Percentiles rank a stretch among this genome's conserved stretches.
Conservation (phyloP, 2,113 vertebrate genomes). For the Rhea americana region DNA sequence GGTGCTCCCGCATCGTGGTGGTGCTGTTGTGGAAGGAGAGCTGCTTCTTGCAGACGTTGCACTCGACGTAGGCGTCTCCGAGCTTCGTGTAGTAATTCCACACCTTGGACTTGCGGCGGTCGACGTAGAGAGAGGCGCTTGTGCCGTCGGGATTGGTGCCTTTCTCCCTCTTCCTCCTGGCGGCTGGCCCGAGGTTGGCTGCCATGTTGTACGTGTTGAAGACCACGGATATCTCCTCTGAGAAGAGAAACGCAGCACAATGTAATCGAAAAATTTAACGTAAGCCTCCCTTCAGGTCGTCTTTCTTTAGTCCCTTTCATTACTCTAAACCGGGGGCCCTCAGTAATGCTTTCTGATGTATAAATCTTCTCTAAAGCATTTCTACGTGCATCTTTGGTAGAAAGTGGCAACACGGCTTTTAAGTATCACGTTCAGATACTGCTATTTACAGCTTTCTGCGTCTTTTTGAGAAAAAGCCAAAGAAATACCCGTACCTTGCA, state of each 20-base stretch:
- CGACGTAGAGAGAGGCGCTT: not conserved
- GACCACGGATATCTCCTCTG: conserved; percentile 18
- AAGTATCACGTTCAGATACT: too few species aligned
- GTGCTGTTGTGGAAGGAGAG: conserved; percentile 78
- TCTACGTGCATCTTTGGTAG: not conserved
- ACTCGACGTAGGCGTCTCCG: conserved; percentile 71
- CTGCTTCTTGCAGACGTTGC: conserved; percentile 76
- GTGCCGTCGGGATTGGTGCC: not conserved
- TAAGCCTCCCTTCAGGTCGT: fast-evolving
- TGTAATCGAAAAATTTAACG: fast-evolving
- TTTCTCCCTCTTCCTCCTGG: conserved; percentile 59
- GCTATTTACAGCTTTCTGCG: not conserved
- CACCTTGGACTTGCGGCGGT: conserved; percentile 70
- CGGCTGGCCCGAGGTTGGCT: conserved; percentile 6
- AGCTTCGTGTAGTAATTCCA: conserved; percentile 77
- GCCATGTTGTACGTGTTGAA: conserved; percentile 42
- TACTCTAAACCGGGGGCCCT: too few species aligned
- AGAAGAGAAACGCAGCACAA: not conserved
- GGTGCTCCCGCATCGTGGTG: conserved; percentile 75
- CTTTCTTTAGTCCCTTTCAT: not conserved
- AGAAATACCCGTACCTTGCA: not conserved
- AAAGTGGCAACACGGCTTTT: not conserved
- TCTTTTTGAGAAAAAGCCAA: too few species aligned
- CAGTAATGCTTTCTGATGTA: too few species aligned
- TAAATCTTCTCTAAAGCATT: not conserved